Evolutionary conservation across 2,888 invertebrate genomes (phyloP).

Genomic region (Agrilus biguttatus): DNA sequence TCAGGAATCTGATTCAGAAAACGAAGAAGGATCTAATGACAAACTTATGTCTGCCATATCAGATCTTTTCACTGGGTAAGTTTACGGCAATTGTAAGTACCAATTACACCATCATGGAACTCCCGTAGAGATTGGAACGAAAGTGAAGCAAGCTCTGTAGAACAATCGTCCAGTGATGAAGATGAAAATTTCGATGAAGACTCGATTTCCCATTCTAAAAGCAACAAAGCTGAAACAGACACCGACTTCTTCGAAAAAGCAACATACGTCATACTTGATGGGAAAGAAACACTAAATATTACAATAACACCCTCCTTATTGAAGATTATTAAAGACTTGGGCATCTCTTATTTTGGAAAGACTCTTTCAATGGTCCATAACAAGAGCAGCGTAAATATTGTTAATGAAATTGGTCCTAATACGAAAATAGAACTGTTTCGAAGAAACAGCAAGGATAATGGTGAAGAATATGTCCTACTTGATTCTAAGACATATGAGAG

Average conservation of each 20-base stretch:
- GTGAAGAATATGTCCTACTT: slow-evolving; percentile 31
- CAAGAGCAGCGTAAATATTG: slow-evolving; percentile 33
- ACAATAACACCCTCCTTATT: slow-evolving; percentile 54
- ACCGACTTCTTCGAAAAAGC: slow-evolving; percentile 30
- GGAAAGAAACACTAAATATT: slow-evolving; percentile 49
- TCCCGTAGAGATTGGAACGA: slow-evolving; percentile 30
- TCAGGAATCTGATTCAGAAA: slow-evolving; percentile 60
- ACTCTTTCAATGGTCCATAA: slow-evolving; percentile 25
- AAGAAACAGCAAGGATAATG: slow-evolving; percentile 33
- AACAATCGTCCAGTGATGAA: slow-evolving; percentile 41
- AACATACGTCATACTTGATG: slow-evolving; percentile 53
- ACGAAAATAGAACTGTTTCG: slow-evolving; percentile 41
- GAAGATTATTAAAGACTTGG: slow-evolving; percentile 32
- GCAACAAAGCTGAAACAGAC: slow-evolving; percentile 6
- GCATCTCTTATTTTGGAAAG: slow-evolving; percentile 28
- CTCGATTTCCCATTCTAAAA: slow-evolving; percentile 9
- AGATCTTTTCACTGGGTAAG: slow-evolving; percentile 61
- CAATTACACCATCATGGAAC: too few relatives aligned
- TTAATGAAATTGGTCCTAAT: slow-evolving; percentile 51
- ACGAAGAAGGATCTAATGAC: slow-evolving; percentile 53
- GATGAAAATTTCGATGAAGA: slow-evolving; percentile 24
- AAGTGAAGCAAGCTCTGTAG: slow-evolving; percentile 28
- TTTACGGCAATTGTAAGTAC: background rate
- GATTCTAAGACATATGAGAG: slow-evolving; percentile 44
- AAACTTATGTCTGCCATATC: slow-evolving; percentile 59